Conservation (phyloP, 2,113 vertebrate genomes). For the Coturnix japonica region DNA sequence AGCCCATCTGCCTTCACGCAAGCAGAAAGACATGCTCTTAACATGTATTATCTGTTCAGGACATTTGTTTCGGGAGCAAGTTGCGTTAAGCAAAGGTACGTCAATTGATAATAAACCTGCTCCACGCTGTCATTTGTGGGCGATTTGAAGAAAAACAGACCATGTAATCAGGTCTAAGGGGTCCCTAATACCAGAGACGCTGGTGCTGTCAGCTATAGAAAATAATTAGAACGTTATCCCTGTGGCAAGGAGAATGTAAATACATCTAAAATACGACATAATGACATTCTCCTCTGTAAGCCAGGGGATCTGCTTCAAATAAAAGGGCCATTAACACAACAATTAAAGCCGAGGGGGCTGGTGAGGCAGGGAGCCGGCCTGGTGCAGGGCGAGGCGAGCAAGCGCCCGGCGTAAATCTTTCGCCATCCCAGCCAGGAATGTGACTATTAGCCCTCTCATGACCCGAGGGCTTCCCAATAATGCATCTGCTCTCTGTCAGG, state of each 20-base stretch:
- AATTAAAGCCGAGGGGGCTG: conserved; percentile 79
- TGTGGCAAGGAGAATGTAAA: conserved; percentile 82
- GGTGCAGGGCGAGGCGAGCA: conserved; percentile 73
- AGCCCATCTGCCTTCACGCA: conserved; percentile 49
- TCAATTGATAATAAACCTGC: conserved; percentile 75
- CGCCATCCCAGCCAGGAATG: conserved; percentile 79
- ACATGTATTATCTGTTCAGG: conserved; percentile 63
- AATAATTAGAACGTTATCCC: conserved; percentile 83
- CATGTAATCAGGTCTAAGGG: conserved; percentile 78
- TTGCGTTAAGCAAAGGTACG: conserved; percentile 74
- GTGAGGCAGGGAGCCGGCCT: conserved; percentile 75
- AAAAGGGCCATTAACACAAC: conserved; percentile 82
- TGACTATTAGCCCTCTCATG: conserved; percentile 79
- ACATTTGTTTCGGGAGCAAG: conserved; percentile 68
- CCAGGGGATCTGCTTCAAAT: conserved; percentile 82
- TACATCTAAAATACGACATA: conserved; percentile 83
- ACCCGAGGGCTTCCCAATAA: conserved; percentile 78
- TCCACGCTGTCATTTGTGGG: conserved; percentile 73
- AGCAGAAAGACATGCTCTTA: conserved; percentile 26
- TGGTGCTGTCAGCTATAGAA: conserved; percentile 80
- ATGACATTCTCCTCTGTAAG: conserved; percentile 81
- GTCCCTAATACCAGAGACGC: conserved; percentile 78
- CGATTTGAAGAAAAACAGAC: conserved; percentile 79
- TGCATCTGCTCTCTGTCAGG: conserved; percentile 78
- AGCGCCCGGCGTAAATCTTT: conserved; percentile 75